A percentile compares a stretch with the other conserved stretches of the same genome.
Conservation (phyloP, 2,888 invertebrate genomes). For the Trissonchulus latispiculum region DNA sequence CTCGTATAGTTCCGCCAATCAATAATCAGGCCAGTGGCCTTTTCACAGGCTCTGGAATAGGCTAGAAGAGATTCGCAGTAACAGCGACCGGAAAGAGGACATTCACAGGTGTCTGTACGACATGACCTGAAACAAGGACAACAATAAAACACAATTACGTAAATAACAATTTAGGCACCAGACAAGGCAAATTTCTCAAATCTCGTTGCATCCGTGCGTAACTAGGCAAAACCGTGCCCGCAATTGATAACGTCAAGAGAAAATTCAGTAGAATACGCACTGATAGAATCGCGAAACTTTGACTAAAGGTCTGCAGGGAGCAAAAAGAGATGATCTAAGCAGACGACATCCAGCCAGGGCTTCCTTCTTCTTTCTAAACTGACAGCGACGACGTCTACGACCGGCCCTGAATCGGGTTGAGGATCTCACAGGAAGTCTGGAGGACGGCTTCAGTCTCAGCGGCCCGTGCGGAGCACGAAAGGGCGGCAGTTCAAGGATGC, state of each 20-base stretch:
- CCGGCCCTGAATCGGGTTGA: too few species aligned
- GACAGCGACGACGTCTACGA: not conserved
- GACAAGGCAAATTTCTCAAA: too few species aligned
- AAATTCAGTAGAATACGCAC: too few species aligned
- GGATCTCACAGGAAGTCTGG: too few species aligned
- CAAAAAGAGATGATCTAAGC: constrained; percentile 55
- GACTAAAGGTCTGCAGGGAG: constrained; percentile 66
- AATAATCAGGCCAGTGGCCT: constrained; percentile 54
- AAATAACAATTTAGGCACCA: too few species aligned
- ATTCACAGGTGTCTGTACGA: constrained; percentile 75
- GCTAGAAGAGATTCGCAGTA: constrained; percentile 81
- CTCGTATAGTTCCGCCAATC: constrained; percentile 11
- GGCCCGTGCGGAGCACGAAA: not conserved
- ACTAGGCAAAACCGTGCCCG: too few species aligned
- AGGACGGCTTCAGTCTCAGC: not conserved
- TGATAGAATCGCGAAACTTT: too few species aligned
- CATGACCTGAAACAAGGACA: constrained; percentile 55
- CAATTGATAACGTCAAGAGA: too few species aligned
- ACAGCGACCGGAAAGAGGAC: constrained; percentile 61
- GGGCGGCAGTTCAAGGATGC: not conserved
- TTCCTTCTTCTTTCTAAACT: not conserved
- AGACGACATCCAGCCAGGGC: constrained; percentile 49
- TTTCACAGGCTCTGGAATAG: constrained; percentile 73
- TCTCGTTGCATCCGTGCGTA: too few species aligned
- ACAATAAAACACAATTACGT: too few species aligned